Evolutionary conservation across 2,113 vertebrate genomes (phyloP).

Genomic region (Hemiprocne comata): DNA sequence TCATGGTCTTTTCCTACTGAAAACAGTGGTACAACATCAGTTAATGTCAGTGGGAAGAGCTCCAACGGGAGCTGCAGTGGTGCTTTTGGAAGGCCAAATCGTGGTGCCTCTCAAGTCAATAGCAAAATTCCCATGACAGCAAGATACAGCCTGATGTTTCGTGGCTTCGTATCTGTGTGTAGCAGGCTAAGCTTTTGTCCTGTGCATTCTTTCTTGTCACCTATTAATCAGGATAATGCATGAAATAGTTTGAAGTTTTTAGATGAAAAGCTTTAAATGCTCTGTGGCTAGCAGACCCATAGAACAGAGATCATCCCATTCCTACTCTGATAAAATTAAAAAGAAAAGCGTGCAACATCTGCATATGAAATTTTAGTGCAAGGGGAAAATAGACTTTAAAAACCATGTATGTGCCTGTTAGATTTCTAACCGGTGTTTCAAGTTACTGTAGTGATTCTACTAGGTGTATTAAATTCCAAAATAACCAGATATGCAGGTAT

Average conservation of each 20-base stretch:
- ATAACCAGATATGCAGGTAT: constrained; percentile 7
- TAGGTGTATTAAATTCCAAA: neutral
- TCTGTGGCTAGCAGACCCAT: constrained; percentile 30
- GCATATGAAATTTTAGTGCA: constrained; percentile 16
- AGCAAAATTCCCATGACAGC: neutral
- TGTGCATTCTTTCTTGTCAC: constrained; percentile 72
- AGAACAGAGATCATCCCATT: neutral
- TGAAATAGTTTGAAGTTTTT: constrained; percentile 46
- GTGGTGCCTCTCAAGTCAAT: neutral
- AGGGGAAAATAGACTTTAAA: constrained; percentile 27
- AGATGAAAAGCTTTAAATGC: constrained; percentile 49
- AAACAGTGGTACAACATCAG: neutral
- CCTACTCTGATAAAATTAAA: constrained; percentile 7
- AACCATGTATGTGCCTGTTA: constrained; percentile 31
- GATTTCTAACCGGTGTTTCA: constrained; percentile 58
- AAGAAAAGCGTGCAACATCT: constrained; percentile 17
- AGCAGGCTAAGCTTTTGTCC: constrained; percentile 22
- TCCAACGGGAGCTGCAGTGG: neutral
- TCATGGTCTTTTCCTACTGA: neutral
- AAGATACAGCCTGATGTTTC: neutral
- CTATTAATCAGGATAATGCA: constrained; percentile 57
- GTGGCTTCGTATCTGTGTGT: neutral
- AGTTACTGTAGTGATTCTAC: neutral
- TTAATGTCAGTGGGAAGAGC: neutral
- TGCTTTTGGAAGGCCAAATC: neutral